These are phyloP conservation scores for Haliclona indistincta DNA, from an alignment of 37 sponge, comb jelly and placozoan genomes.

Conservation along the genomic window DNA sequence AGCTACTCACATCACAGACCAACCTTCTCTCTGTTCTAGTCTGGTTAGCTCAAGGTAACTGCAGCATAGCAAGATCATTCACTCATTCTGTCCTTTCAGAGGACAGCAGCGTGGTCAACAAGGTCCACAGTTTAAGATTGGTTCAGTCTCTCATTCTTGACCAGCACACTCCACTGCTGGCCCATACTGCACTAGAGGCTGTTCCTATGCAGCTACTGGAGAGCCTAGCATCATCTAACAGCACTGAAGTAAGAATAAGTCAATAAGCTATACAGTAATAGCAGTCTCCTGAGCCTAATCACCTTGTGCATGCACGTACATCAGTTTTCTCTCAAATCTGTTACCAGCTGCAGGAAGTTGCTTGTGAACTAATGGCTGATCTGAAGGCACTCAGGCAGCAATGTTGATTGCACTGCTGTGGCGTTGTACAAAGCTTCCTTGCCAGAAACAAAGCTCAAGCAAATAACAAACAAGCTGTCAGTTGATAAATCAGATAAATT, in stretches of 20 bases:
- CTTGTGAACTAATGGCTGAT: conserved; percentile 7
- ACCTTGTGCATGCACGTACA: too few relatives aligned
- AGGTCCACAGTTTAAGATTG: conserved; percentile 21
- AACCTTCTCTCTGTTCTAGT: conserved; percentile 40
- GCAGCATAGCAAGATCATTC: background rate
- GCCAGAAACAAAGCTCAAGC: too few relatives aligned
- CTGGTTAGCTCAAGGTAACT: conserved; percentile 66
- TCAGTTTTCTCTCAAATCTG: background rate
- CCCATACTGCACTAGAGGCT: conserved; percentile 59
- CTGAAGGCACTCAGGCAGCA: background rate
- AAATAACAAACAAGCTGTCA: background rate
- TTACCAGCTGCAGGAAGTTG: conserved; percentile 5
- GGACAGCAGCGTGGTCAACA: background rate
- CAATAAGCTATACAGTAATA: too few relatives aligned
- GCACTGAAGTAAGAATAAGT: conserved; percentile 48
- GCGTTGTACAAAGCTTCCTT: too few relatives aligned
- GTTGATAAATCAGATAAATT: background rate
- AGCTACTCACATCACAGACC: conserved; percentile 39
- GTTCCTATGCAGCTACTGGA: conserved; percentile 41
- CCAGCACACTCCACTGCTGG: conserved; percentile 43
- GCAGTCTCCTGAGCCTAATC: background rate
- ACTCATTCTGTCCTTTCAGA: background rate
- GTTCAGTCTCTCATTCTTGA: conserved; percentile 78
- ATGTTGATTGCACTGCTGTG: background rate
- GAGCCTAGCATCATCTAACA: conserved; percentile 19